Conservation (phyloP, 2,888 invertebrate genomes). For the Parascotia fuliginaria region DNA sequence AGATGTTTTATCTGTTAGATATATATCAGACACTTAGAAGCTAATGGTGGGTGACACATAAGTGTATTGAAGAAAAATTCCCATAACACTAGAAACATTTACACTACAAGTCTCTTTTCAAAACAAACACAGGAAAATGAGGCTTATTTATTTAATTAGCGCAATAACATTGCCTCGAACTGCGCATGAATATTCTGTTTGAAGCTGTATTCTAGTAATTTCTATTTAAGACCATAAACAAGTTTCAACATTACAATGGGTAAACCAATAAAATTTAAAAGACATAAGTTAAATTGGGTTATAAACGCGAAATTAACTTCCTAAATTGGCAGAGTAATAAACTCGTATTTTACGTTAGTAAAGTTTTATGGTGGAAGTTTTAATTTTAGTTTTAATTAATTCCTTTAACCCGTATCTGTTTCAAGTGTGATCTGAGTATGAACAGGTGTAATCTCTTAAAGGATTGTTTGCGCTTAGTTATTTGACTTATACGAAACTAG, state of each 20-base stretch:
- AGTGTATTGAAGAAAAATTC: too few species aligned
- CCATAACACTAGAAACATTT: too few species aligned
- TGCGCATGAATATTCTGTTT: not conserved
- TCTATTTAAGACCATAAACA: not conserved
- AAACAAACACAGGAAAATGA: too few species aligned
- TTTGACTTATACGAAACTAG: too few species aligned
- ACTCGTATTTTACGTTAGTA: slow-evolving; percentile 17
- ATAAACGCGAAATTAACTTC: slow-evolving; percentile 19
- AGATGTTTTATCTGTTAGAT: too few species aligned
- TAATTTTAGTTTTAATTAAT: slow-evolving; percentile 26
- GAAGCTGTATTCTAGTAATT: not conserved
- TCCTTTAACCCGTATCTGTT: slow-evolving; percentile 14
- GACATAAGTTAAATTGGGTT: slow-evolving; percentile 17
- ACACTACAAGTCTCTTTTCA: too few species aligned
- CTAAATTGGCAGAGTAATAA: slow-evolving; percentile 8
- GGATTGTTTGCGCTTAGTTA: not conserved
- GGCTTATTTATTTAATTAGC: too few species aligned
- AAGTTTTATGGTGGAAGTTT: slow-evolving; percentile 20
- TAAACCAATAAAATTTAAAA: not conserved
- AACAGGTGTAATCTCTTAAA: slow-evolving; percentile 3
- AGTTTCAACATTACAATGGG: not conserved
- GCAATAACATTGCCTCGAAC: too few species aligned
- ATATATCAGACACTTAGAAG: too few species aligned
- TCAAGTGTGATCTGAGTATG: slow-evolving; percentile 15
- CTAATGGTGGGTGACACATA: too few species aligned